These are phyloP conservation scores for Euproctis similis DNA, from an alignment of 2,888 invertebrate species.

Conservation along the genomic window DNA sequence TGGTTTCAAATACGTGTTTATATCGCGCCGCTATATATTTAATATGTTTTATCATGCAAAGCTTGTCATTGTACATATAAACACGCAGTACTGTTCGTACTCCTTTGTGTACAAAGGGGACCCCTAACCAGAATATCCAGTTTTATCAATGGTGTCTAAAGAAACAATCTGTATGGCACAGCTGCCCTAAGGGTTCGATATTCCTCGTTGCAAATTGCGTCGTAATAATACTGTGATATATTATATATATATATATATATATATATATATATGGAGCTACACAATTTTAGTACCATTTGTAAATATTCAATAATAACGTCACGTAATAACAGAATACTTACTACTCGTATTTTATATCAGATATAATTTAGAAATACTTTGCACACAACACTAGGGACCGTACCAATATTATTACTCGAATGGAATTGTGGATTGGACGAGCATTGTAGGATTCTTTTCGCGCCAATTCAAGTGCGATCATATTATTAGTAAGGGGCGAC, in stretches of 20 bases:
- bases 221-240: conserved; percentile 8
- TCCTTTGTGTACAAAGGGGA: conserved; percentile 8
- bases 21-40: no score
- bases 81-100: conserved; percentile 7
- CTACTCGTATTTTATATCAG: conserved; percentile 2
- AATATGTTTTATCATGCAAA: conserved; percentile 16
- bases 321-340: conserved; percentile 1
- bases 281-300: conserved; percentile 4
- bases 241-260: conserved; percentile 7
- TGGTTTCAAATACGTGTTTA: no score
- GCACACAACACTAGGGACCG: conserved; percentile 20
- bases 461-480: conserved; percentile 20
- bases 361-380: conserved; percentile 17
- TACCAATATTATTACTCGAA: conserved; percentile 26
- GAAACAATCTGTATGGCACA: conserved; percentile 20
- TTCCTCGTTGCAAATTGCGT: conserved; percentile 12
- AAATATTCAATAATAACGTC: conserved; percentile 2
- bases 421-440: conserved; percentile 16
- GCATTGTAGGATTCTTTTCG: conserved; percentile 21
- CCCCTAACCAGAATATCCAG: conserved; percentile 17
- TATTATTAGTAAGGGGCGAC: conserved; percentile 15
- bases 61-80: conserved; percentile 7
- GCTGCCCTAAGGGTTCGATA: conserved; percentile 16
- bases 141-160: conserved; percentile 13
- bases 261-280: conserved; percentile 2